Conservation (phyloP, 2,888 invertebrate genomes). For the Cyaniris semiargus region DNA sequence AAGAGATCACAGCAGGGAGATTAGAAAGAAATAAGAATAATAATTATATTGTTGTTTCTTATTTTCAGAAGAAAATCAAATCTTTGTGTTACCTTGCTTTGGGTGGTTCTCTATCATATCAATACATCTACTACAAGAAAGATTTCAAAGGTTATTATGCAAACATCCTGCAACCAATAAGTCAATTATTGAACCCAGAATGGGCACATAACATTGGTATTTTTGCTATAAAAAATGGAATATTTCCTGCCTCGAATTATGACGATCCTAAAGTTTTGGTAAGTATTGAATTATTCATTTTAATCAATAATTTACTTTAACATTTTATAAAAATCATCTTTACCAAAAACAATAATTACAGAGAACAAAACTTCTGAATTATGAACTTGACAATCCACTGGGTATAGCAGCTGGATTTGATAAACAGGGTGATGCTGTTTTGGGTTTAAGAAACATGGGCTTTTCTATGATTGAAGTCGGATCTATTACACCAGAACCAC, state of each 20-base stretch:
- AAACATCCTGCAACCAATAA: constrained; percentile 85
- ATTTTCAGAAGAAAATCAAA: constrained; percentile 83
- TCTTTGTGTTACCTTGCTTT: constrained; percentile 83
- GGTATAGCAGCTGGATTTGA: constrained; percentile 99
- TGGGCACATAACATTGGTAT: constrained; percentile 90
- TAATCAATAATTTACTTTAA: neutral
- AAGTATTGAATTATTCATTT: constrained; percentile 46
- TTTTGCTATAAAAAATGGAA: constrained; percentile 85
- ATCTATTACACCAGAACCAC: constrained; percentile 96
- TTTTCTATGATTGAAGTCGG: constrained; percentile 98
- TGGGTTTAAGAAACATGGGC: constrained; percentile 90
- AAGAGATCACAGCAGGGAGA: neutral
- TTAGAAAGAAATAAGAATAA: neutral
- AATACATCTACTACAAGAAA: constrained; percentile 84
- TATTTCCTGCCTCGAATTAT: constrained; percentile 82
- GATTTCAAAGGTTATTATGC: constrained; percentile 90
- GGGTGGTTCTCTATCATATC: constrained; percentile 84
- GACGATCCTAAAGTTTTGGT: constrained; percentile 85
- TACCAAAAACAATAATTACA: constrained; percentile 52
- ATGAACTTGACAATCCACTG: constrained; percentile 91
- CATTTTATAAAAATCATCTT: neutral
- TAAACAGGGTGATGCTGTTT: constrained; percentile 95
- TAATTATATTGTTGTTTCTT: neutral
- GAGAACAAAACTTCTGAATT: constrained; percentile 86
- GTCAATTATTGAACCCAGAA: constrained; percentile 88